Evolutionary conservation across 2,888 invertebrate genomes (phyloP), one percentile per base, ranked within the genome.

Genomic region (Sphaeridia pumilis): DNA sequence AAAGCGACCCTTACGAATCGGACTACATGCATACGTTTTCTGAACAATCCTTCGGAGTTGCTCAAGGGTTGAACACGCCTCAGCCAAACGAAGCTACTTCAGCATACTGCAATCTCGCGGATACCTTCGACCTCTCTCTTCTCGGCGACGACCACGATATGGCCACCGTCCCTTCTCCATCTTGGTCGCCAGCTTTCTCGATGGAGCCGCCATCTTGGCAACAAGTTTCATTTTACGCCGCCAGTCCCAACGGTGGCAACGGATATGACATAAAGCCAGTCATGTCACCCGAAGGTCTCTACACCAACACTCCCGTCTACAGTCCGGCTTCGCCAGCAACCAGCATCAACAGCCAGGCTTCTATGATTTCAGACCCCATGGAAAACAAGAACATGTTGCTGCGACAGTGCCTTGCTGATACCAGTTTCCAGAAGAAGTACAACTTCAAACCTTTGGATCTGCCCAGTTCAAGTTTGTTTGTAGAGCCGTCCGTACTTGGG

Each of bases 391-490:
- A 57, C 71, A 81, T 83, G 67, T 72, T 87, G 48, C 70, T 89
- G 52, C 75, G 87, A 54, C 86, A 88, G 67, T 87, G 84, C 49
- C 72, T 88, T 48, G 78, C 84, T 69, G 88, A 88, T 67, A 87
- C 86, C 4, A 82, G 84, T 60, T 88, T 87, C 70, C 88, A 87
- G 70, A 82, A 82, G 70, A 81, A 84, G 67, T 82, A 83, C 70
- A 88, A 88, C 68, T 74, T 88, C 61, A 81, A 80, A 71, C 85
- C 87, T 1, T 75, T 88, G 66, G 84, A 86, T 57, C 74, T 80
- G 38, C 57, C 60, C 35, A 45, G 54, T 24, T 54, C 57, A 5
- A 43, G 56, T n/a, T 50, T 61, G 38, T 45, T 58, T 31, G 55
- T 46, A 46, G 58, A 58, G 24, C 50, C 43, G 20, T 49, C 49